Evolutionary conservation across 2,113 vertebrate species (phyloP).

Genomic region (Entomyzon cyanotis): DNA sequence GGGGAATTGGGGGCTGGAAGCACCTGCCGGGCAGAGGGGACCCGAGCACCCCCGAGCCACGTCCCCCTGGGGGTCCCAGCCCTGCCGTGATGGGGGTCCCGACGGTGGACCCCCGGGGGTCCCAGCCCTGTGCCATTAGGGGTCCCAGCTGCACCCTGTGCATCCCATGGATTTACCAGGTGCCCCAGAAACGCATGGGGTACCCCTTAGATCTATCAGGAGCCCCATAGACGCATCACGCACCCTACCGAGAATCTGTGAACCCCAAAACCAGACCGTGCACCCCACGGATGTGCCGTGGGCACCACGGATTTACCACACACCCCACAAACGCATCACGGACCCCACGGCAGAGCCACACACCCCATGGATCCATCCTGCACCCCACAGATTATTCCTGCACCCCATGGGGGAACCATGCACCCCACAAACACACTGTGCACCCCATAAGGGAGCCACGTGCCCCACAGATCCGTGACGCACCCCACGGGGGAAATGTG

Average conservation of each 20-base stretch:
- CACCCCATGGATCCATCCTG: fast-evolving
- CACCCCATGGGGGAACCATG: background rate
- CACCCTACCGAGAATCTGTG: background rate
- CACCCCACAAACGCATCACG: background rate
- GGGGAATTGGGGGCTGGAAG: background rate
- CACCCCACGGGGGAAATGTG: background rate
- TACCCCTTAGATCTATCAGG: background rate
- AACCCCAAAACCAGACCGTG: background rate
- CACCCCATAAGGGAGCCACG: background rate
- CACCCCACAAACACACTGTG: background rate
- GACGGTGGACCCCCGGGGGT: background rate
- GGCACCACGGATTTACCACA: too few species aligned
- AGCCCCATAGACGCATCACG: fast-evolving
- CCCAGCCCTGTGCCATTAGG: background rate
- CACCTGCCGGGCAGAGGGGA: background rate
- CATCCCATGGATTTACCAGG: background rate
- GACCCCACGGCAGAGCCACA: background rate
- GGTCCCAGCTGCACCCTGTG: background rate
- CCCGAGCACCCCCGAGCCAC: background rate
- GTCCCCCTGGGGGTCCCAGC: background rate
- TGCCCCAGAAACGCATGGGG: background rate
- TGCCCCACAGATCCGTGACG: background rate
- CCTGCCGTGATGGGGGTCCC: background rate
- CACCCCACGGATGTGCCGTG: too few species aligned
- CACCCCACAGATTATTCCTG: background rate